phyloP scores from a whole-genome alignment of 1,140 invertebrate species.

The Drosophila fuyamai region DNA sequence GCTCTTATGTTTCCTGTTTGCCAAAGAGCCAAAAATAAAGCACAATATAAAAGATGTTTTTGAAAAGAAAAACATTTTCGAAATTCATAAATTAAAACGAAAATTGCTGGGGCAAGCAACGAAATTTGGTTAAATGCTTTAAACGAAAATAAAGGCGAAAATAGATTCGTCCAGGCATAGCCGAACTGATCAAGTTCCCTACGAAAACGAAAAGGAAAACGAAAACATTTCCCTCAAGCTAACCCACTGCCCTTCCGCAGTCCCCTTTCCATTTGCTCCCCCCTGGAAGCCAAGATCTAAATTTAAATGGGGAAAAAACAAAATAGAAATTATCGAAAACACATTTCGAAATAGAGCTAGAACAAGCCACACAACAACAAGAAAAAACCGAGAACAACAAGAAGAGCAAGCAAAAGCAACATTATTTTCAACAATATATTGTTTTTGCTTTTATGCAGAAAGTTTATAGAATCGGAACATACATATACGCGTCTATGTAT shows the following conservation, averaged over 20 bases:
- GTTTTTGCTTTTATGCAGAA: constrained; percentile 49
- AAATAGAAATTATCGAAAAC: constrained; percentile 45
- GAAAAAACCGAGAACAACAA: constrained; percentile 1
- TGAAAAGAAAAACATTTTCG: constrained; percentile 46
- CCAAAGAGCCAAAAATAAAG: constrained; percentile 62
- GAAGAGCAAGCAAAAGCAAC: constrained; percentile 5
- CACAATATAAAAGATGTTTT: constrained; percentile 50
- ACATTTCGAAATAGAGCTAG: constrained; percentile 43
- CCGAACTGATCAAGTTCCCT: constrained; percentile 45
- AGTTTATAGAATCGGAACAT: constrained; percentile 37
- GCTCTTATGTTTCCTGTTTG: constrained; percentile 65
- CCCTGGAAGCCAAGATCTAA: constrained; percentile 45
- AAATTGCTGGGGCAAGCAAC: not conserved
- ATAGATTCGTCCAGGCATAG: constrained; percentile 48
- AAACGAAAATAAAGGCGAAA: constrained; percentile 35
- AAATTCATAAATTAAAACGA: constrained; percentile 49
- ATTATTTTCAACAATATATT: constrained; percentile 45
- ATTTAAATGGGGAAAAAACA: constrained; percentile 68
- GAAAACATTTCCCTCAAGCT: constrained; percentile 4
- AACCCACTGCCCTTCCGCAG: constrained; percentile 31
- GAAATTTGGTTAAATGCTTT: constrained; percentile 37
- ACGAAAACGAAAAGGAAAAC: constrained; percentile 16
- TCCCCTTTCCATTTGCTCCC: constrained; percentile 3
- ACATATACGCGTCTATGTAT: constrained; percentile 16
- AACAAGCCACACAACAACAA: constrained; percentile 8